Base-by-base conservation (phyloP, 2,888 invertebrate genomes). In the Microdon myrmicae region DNA sequence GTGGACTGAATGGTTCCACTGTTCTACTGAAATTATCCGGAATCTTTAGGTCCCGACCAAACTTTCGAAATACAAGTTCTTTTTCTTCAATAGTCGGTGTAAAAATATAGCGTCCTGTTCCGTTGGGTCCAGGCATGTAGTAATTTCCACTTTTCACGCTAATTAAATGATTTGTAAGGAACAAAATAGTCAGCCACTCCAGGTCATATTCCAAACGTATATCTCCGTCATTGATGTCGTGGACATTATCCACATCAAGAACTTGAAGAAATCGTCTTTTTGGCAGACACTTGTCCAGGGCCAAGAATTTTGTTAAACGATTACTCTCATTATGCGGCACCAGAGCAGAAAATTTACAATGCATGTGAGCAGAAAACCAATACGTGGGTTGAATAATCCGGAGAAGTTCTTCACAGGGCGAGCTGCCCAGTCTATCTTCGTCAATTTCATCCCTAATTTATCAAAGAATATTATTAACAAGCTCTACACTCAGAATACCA, bases 291-390 rank as follows among this genome's bases (percentile, higher is more conserved):
- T 99, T 99, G 77, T 98, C 97, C n/a, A 98, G 81, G 0, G 96
- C 94, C 68, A 98, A 80, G 79, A 98, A 98, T 75, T 90, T 93
- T 0, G 96, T 93, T 1, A 74, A 67, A 13, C 77, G 76, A n/a
- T 81, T 77, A 9, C 81, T 81, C 54, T 84, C 78, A 16, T 83
- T 80, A 77, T 96, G 95, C 22, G 86, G 84, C 3, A 98, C 87
- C 2, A 94, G 70, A 0, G 97, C 98, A 7, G 92, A 87, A 82
- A 96, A 99, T 81, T 95, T 93, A 71, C 93, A 93, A 80, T 99
- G 99, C 68, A 99, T 82, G 83, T 99, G 99, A 19, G 96, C 99
- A 5, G 96, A 83, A 82, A 99, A 99, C 97, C 98, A 99, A 80
- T 92, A 93, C 0, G 83, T 82, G 5, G 99, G 99, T 75, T 92